Conservation (phyloP, 2,888 invertebrate species). For the Torymus texanus region DNA sequence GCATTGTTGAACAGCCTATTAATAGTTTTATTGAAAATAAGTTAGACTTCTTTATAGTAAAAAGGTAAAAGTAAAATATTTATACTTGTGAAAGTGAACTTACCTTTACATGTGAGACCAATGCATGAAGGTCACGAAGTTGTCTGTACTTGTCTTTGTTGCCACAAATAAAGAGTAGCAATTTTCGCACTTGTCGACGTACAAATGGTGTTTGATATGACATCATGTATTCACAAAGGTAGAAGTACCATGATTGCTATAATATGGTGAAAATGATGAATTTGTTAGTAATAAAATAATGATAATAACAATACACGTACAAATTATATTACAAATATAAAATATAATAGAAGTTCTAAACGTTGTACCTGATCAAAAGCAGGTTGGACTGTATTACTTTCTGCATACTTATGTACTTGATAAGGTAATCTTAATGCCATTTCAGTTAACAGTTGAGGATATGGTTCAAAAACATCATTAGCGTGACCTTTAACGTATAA, state of each 20-base stretch:
- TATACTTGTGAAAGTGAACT: constrained; percentile 32
- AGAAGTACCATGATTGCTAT: constrained; percentile 84
- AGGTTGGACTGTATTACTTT: constrained; percentile 67
- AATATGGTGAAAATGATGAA: constrained; percentile 39
- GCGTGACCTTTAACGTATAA: constrained; percentile 95
- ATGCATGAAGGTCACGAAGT: constrained; percentile 93
- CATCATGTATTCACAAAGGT: constrained; percentile 96
- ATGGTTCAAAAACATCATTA: constrained; percentile 94
- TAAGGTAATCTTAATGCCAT: constrained; percentile 95
- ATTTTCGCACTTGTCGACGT: constrained; percentile 92
- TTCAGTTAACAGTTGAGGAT: constrained; percentile 95
- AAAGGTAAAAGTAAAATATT: constrained; percentile 3
- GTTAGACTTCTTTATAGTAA: background rate
- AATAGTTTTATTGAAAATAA: constrained; percentile 41
- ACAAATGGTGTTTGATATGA: constrained; percentile 92
- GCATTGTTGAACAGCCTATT: constrained; percentile 77
- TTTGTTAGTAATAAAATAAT: constrained; percentile 55
- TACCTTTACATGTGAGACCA: constrained; percentile 91
- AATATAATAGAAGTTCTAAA: too few species aligned
- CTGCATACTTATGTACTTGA: constrained; percentile 88
- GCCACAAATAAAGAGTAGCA: constrained; percentile 93
- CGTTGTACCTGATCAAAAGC: constrained; percentile 69
- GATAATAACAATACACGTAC: background rate
- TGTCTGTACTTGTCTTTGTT: constrained; percentile 97
- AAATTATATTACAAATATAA: too few species aligned